Evolutionary conservation across 2,797 vertebrate species (phyloP), one percentile per base, ranked within the genome.

Genomic region (Diplodus puntazzo): DNA sequence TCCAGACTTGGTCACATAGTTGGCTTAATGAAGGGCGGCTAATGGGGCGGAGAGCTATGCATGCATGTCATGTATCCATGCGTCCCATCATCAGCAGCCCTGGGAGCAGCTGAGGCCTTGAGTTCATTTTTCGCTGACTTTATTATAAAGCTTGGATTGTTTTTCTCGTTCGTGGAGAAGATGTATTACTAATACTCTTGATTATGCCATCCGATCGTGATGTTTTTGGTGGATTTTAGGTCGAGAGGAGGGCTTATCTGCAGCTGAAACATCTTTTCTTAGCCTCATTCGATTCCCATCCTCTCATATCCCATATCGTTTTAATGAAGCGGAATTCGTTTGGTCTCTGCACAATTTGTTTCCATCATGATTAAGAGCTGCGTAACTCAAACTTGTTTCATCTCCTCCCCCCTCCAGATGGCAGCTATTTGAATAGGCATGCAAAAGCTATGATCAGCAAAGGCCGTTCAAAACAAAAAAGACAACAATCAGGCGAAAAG

Each of bases 401-500:
- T 88, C 83, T 80, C 67, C 49, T 60, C 27, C 60, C 49, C 55
- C 80, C 68, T 80, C 88, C 92, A 94, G 88, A 92, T 94, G 92
- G 90, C 86, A 90, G 50, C 84, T 72, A 87, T 92, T 93, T 89
- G 77, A 83, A 82, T 30, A 75, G 68, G 73, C 84, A 82, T 90
- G 90, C 87, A 75, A 75, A 25, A 81, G 76, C 75, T 81, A 69
- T 61, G 81, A 88, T 87, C 75, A 53, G 77, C 39, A 9, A 21
- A 70, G 53, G 73, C 65, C 61, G 48, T 50, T 79, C 34, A 71
- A 87, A 84, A 84, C 65, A 71, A 27, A 79, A 58, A 57, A 75
- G 54, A 85, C 39, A 39, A 69, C 80, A 80, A 85, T 74, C 69
- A 69, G 39, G 34, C 34, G 16, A 53, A 27, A 54, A 45, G 43